Base-by-base conservation (phyloP, 1,140 invertebrate species). In the Drosophila ercepeae region DNA sequence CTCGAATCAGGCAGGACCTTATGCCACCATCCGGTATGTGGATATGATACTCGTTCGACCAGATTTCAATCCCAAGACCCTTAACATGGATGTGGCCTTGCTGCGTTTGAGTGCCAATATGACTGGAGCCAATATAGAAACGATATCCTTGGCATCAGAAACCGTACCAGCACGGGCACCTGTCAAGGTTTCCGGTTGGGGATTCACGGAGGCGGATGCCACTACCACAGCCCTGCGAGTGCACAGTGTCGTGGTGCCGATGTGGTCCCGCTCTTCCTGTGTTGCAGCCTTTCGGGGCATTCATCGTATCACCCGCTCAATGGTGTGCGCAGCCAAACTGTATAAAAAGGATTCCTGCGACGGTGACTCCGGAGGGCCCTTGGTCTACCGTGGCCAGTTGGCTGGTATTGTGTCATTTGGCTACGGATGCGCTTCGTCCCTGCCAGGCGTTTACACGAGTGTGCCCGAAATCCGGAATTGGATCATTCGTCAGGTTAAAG, bases 371-470 rank as follows among this genome's bases (percentile, higher is more conserved):
- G 81, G 81, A 2, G 81, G 81, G 0, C 81, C 81, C 0, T 45
- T 84, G 59, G 81, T 81, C n/a, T 86, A 61, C 19, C 46, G 14
- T 0, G 76, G 67, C 0, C 39, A 84, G 16, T 58, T 84, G 9
- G 67, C 77, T 0, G 81, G 59, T 2, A 76, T 84, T 9, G 81
- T 84, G 0, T 84, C 81, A 7, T 84, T 58, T 11, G 81, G 81
- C 8, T 73, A 53, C 13, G 55, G 69, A 0, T 84, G 81, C 7
- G 81, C 81, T 36, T 58, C 46, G 13, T 13, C 48, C 7, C 42
- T 81, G 23, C 81, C 81, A 0, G 81, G 81, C 1, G 76, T 84
- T 2, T 84, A 84, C 39, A 84, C 81, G 27, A 84, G 72, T 53
- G 81, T 84, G 19, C 58, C 81, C 4, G 51, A 19, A 32, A 61